A percentile compares a stretch with the other conserved stretches of the same genome.
phyloP scores from a whole-genome alignment of 2,113 vertebrate species.

The Colinus virginianus region DNA sequence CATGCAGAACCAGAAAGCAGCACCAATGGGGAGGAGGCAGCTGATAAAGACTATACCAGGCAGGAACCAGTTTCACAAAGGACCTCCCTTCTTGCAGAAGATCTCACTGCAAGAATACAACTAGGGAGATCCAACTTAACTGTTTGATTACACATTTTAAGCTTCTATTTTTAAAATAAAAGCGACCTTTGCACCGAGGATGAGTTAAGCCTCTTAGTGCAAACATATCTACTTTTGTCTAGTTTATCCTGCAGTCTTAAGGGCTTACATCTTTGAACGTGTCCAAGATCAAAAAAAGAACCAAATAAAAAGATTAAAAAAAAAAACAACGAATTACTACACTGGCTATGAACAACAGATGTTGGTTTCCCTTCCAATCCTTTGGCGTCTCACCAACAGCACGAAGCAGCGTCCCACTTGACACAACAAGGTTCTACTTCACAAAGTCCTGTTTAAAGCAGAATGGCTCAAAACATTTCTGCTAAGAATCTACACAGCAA shows the following conservation, averaged over 20 bases:
- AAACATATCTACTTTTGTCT: constrained; percentile 62
- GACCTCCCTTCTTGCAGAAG: neutral
- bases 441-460: neutral
- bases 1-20: neutral
- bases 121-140: neutral
- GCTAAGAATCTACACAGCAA: neutral
- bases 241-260: constrained; percentile 68
- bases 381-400: neutral
- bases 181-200: constrained; percentile 53
- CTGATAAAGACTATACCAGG: neutral
- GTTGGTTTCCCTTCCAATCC: neutral
- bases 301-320: constrained; percentile 46
- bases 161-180: constrained; percentile 69
- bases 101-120: neutral
- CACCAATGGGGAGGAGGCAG: neutral
- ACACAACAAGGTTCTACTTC: neutral
- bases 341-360: neutral
- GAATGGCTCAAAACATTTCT: neutral
- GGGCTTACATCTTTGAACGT: constrained; percentile 52
- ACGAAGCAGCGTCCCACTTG: neutral
- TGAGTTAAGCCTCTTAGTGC: constrained; percentile 60
- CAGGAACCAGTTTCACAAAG: neutral
- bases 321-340: neutral
- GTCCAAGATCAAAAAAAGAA: constrained; percentile 57
- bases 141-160: constrained; percentile 25